Evolutionary conservation across 2,797 vertebrate species (phyloP).

Genomic region (Zalophus californianus): DNA sequence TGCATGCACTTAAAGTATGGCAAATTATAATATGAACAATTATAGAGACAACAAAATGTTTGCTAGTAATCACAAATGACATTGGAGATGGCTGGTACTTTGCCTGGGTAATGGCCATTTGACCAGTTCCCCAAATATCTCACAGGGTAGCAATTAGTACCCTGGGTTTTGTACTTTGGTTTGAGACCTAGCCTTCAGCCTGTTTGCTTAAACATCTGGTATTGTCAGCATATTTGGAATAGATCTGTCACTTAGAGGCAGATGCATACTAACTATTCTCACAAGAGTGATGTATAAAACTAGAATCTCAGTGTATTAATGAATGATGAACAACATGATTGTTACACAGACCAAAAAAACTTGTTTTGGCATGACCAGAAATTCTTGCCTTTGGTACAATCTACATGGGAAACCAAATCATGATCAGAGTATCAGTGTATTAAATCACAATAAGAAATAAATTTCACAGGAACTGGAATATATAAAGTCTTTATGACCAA

Average conservation of each 20-base stretch:
- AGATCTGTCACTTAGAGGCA: neutral
- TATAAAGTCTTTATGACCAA: neutral
- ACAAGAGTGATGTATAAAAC: neutral
- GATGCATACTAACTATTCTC: neutral
- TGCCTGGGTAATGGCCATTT: neutral
- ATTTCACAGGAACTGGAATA: slow-evolving; percentile 14
- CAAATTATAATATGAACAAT: slow-evolving; percentile 5
- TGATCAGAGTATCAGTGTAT: neutral
- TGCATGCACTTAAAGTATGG: neutral
- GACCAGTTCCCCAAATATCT: neutral
- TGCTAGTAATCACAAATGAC: slow-evolving; percentile 10
- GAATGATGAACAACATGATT: slow-evolving; percentile 32
- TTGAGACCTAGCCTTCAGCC: neutral
- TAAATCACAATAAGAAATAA: slow-evolving; percentile 40
- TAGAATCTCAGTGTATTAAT: neutral
- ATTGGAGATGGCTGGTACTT: neutral
- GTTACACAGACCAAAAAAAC: neutral
- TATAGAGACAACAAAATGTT: neutral
- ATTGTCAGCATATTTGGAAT: neutral
- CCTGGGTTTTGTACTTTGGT: neutral
- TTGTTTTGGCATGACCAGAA: slow-evolving; percentile 30
- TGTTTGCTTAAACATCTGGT: neutral
- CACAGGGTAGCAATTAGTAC: neutral
- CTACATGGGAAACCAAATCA: neutral
- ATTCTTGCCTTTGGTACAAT: neutral